These are phyloP conservation scores for Zaprionus lachaisei DNA, from an alignment of 1,140 invertebrate genomes.

Conservation along the genomic window DNA sequence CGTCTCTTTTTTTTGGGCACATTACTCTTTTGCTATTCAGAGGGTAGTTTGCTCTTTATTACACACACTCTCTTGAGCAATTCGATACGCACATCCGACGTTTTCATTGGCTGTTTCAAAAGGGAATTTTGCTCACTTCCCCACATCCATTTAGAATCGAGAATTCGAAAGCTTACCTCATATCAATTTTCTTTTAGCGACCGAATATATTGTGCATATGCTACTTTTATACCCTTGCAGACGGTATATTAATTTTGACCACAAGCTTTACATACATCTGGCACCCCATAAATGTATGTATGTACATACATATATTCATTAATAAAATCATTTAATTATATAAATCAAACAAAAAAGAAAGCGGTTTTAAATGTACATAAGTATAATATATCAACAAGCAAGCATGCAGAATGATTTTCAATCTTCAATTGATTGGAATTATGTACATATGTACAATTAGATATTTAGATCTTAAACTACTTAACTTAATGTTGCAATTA, in stretches of 20 bases:
- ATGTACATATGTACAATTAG: neutral
- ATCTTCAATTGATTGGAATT: too few relatives aligned
- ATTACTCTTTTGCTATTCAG: neutral
- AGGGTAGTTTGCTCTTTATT: constrained; percentile 21
- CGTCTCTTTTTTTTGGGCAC: neutral
- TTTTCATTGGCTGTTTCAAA: constrained; percentile 5
- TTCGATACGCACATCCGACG: neutral
- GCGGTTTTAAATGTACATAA: too few relatives aligned
- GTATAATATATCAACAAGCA: too few relatives aligned
- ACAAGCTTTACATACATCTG: too few relatives aligned
- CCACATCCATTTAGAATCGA: neutral
- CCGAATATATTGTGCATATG: neutral
- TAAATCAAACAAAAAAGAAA: too few relatives aligned
- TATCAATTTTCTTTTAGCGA: neutral
- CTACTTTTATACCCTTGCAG: neutral
- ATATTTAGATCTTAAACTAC: neutral
- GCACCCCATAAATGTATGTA: too few relatives aligned
- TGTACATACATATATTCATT: too few relatives aligned
- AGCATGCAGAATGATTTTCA: too few relatives aligned
- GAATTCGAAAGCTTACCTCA: neutral
- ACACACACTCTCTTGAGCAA: neutral
- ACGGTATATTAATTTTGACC: too few relatives aligned
- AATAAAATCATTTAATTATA: too few relatives aligned
- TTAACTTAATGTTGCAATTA: neutral
- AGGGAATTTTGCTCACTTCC: constrained; percentile 22